Conservation (phyloP, 2,113 vertebrate genomes). For the Nothobranchius kuhntae region DNA sequence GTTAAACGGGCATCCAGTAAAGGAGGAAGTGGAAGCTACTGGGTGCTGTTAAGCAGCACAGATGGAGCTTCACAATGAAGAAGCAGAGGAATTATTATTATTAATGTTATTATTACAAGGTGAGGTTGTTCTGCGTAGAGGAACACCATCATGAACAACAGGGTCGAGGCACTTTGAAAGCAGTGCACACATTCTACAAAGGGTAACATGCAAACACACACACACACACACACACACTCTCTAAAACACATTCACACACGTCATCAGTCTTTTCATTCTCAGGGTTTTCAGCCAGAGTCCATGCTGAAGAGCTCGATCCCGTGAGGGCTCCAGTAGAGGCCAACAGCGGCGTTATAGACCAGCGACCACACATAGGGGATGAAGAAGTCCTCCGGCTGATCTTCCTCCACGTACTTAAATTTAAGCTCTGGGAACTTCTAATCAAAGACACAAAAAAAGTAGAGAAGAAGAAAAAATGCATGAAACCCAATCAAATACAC, state of each 20-base stretch:
- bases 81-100: constrained; percentile 38
- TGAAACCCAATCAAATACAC: no score
- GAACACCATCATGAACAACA: constrained; percentile 60
- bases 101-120: constrained; percentile 1
- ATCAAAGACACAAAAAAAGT: constrained; percentile 18
- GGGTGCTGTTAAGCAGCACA: constrained; percentile 21
- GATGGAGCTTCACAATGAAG: constrained; percentile 40
- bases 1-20: constrained; percentile 17
- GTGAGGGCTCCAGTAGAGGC: constrained; percentile 92
- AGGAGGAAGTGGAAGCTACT: constrained; percentile 10
- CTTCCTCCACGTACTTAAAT: constrained; percentile 98
- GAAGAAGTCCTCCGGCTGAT: constrained; percentile 98
- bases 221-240: constrained; percentile 14
- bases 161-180: constrained; percentile 78
- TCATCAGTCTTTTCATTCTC: constrained; percentile 30
- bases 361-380: constrained; percentile 97
- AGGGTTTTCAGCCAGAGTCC: constrained; percentile 87
- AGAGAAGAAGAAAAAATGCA: background rate
- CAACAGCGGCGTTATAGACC: constrained; percentile 90
- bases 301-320: constrained; percentile 95
- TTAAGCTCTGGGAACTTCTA: constrained; percentile 98
- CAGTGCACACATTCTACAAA: constrained; percentile 62
- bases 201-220: constrained; percentile 14
- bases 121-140: constrained; percentile 49
- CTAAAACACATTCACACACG: constrained; percentile 12